Evolutionary conservation across 2,797 vertebrate genomes (phyloP).

Genomic region (Pagetopsis macropterus): DNA sequence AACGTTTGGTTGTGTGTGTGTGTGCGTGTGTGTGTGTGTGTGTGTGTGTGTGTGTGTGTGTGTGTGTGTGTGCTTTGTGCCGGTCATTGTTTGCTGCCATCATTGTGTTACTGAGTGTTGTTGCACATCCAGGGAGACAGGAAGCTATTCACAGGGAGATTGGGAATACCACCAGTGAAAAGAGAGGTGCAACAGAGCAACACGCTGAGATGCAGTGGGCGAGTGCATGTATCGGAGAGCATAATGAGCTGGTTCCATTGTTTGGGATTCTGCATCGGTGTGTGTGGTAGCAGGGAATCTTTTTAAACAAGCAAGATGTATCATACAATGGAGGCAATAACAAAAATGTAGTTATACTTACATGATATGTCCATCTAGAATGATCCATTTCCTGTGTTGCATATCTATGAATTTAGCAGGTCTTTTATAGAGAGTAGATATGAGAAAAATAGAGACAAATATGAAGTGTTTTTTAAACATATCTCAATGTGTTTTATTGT

Average conservation of each 20-base stretch:
- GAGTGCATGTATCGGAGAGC: constrained; percentile 70
- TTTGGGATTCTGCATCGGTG: constrained; percentile 61
- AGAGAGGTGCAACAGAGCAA: constrained; percentile 75
- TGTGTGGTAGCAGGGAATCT: constrained; percentile 49
- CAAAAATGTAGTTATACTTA: constrained; percentile 21
- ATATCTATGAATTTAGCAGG: too few species aligned
- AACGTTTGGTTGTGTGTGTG: constrained; percentile 33
- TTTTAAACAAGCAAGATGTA: constrained; percentile 57
- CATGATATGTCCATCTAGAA: neutral
- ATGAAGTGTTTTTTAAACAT: too few species aligned
- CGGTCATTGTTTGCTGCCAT: constrained; percentile 77
- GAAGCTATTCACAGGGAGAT: constrained; percentile 75
- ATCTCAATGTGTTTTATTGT: neutral
- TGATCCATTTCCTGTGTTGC: neutral
- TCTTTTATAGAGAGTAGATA: neutral
- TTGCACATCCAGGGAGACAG: constrained; percentile 68
- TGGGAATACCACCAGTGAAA: constrained; percentile 77
- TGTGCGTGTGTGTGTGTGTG: too few species aligned
- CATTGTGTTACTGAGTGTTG: constrained; percentile 75
- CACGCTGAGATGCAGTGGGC: constrained; percentile 76
- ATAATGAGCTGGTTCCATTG: constrained; percentile 80
- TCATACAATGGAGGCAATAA: constrained; percentile 46
- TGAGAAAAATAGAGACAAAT: too few species aligned
- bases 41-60: constrained; percentile 43
- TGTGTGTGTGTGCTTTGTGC: constrained; percentile 72